Percentiles rank a stretch among this genome's conserved stretches.
Evolutionary conservation across 2,113 vertebrate species (phyloP).

Genomic region (Lethenteron reissneri): DNA sequence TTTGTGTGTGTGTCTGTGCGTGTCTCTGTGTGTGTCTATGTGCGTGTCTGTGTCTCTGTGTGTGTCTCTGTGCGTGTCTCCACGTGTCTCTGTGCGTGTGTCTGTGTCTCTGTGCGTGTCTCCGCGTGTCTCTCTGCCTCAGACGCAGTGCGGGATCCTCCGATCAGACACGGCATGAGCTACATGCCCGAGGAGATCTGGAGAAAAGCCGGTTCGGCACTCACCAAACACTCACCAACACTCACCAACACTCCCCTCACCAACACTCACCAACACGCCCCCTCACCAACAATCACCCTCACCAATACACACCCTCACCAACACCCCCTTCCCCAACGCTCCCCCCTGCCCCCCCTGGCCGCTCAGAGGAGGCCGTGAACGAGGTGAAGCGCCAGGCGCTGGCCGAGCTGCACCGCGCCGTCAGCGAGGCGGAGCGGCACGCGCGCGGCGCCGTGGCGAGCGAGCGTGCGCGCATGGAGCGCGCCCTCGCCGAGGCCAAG

Average conservation of each 20-base stretch:
- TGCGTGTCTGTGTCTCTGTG: too few species aligned
- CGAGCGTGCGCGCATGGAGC: conserved; percentile 1
- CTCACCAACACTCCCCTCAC: too few species aligned
- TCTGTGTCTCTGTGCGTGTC: neutral
- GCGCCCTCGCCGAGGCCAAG: conserved; percentile 1
- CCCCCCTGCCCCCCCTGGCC: neutral
- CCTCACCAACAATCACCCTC: too few species aligned
- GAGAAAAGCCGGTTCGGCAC: conserved; percentile 62
- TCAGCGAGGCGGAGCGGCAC: conserved; percentile 1
- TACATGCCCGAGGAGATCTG: conserved; percentile 96
- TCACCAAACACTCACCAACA: too few species aligned
- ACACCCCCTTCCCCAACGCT: too few species aligned
- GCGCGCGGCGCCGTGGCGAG: neutral
- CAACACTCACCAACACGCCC: too few species aligned
- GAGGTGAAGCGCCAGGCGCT: conserved; percentile 4
- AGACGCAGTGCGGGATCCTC: conserved; percentile 58
- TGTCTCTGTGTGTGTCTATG: too few species aligned
- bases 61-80: too few species aligned
- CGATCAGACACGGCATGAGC: conserved; percentile 45
- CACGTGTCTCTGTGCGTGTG: too few species aligned
- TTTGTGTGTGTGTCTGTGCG: too few species aligned
- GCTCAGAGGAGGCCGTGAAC: conserved; percentile 2
- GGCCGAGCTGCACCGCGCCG: conserved; percentile 1
- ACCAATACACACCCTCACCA: too few species aligned
- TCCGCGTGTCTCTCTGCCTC: conserved; percentile 10